Percentiles rank a stretch among this genome's conserved stretches.
These are phyloP conservation scores for Actinopyga echinites DNA, from an alignment of 53 echinoderm and acorn worm species.

Conservation along the genomic window DNA sequence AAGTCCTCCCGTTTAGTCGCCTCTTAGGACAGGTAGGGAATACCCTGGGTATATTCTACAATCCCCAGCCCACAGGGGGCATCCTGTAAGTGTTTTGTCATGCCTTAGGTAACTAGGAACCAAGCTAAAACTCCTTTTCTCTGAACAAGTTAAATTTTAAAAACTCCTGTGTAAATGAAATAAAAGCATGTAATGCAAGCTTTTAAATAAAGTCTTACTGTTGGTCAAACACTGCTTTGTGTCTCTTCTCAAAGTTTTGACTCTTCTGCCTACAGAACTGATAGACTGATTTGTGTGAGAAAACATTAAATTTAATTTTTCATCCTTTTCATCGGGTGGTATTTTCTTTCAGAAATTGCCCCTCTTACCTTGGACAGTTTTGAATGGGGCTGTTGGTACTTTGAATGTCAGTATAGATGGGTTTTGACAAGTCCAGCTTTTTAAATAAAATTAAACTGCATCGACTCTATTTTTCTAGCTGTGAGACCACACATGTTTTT, in stretches of 20 bases:
- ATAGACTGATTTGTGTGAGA: constrained; percentile 10
- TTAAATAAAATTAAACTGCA: constrained; percentile 2
- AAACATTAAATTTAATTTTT: constrained; percentile 18
- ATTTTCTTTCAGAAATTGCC: background rate
- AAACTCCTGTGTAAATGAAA: too few relatives aligned
- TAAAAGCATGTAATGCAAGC: too few relatives aligned
- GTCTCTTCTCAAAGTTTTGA: constrained; percentile 18
- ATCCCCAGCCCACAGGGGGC: too few relatives aligned
- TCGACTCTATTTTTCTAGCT: constrained; percentile 10
- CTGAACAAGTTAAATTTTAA: too few relatives aligned
- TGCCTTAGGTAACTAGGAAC: too few relatives aligned
- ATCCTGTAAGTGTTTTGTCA: too few relatives aligned
- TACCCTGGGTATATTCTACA: too few relatives aligned
- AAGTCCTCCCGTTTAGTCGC: too few relatives aligned
- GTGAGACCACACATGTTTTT: constrained; percentile 13
- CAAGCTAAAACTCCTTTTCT: too few relatives aligned
- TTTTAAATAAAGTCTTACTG: too few relatives aligned
- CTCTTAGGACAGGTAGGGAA: too few relatives aligned
- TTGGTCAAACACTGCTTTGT: background rate
- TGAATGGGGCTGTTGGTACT: background rate
- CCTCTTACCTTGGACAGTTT: background rate
- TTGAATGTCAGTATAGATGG: constrained; percentile 17
- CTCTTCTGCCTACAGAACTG: constrained; percentile 7
- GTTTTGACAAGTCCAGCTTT: constrained; percentile 12
- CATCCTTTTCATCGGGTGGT: background rate